Base-by-base conservation (phyloP, 2,797 vertebrate species). In the Holocentrus rufus region DNA sequence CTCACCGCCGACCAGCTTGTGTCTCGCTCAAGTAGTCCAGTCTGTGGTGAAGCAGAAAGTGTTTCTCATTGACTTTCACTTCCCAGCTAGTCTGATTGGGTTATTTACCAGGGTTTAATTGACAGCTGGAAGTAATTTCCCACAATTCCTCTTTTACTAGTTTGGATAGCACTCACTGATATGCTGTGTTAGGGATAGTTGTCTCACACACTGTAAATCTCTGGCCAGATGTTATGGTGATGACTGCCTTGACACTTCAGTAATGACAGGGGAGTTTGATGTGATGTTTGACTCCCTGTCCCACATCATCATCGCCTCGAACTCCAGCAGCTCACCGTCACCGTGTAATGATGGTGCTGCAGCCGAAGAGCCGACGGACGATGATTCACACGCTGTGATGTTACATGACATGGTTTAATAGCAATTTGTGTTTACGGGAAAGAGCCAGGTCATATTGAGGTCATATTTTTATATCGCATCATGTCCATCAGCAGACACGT, bases 221-320 rank as follows among this genome's bases (percentile, higher is more conserved):
- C 36, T 62, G 22, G 17, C 6, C 58, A 47, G 54, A 46, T 58
- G 67, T 68, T 50, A 34, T n/a, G 23, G 55, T 17, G 47, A 67
- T 56, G 76, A 64, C 64, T 34, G 60, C 9, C 1, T 23, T 54
- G 57, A 53, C 47, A 65, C 18, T 4, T 17, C 1, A 11, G n/a
- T 79, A 77, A 79, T 79, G 60, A 83, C 68, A 66, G 75, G 25
- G 67, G 13, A 46, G 23, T 20, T 17, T 44, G 66, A 67, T 67
- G 20, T 30, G 44, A 75, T 75, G 66, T 72, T 72, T 76, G 63
- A 42, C 72, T 22, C 27, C 27, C 36, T 49, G 52, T 36, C 57
- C 72, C 55, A 71, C 65, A 62, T 42, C 22, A 61, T 47, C 72
- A 67, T 77, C 47, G 65, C 55, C 58, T 81, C 53, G 20, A 54